Evolutionary conservation across 2,113 vertebrate genomes (phyloP), one percentile per base, ranked within the genome.

Genomic region (Aegotheles bennettii): DNA sequence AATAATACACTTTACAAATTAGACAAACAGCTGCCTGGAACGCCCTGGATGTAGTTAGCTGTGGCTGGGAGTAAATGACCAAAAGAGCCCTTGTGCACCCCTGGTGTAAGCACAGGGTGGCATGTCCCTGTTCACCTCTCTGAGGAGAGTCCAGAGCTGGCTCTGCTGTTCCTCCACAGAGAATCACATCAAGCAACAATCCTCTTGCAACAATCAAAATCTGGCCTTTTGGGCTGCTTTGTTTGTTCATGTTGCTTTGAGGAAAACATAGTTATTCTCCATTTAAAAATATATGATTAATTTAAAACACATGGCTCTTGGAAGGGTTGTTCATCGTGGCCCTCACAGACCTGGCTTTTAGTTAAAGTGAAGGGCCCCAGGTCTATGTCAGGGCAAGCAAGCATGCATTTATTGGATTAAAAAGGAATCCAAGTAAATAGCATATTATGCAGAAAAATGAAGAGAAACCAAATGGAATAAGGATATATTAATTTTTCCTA

Each of bases 111-210:
- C 67, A 31, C 17, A 16, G 60, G 28, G 51, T 65, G 36, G 28
- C n/a, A 15, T 3, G 26, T 59, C 36, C 36, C n/a, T 45, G 4
- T 13, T 21, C n/a, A 35, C 9, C 24, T 43, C 40, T 16, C 17
- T 2, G 50, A 45, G 43, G 43, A 73, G 68, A 74, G 48, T 38
- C 50, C 61, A 75, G 61, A 47, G 74, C 35, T 53, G 26, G n/a
- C 26, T 48, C 64, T 87, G 40, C 63, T 43, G 18, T 21, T 73
- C 42, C 69, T 40, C 69, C 24, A 23, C 47, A 43, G 19, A 68
- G 43, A 57, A 57, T 7, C 12, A 1, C n/a, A 48, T 19, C 53
- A 69, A 57, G 42, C 1, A 4, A 51, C 0, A 0, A 47, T 42
- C 26, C n/a, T 36, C 56, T 84, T 36, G 19, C 54, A 54, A 73